These are phyloP conservation scores for Isichthys henryi DNA, from an alignment of 2,113 vertebrate genomes.

Conservation along the genomic window DNA sequence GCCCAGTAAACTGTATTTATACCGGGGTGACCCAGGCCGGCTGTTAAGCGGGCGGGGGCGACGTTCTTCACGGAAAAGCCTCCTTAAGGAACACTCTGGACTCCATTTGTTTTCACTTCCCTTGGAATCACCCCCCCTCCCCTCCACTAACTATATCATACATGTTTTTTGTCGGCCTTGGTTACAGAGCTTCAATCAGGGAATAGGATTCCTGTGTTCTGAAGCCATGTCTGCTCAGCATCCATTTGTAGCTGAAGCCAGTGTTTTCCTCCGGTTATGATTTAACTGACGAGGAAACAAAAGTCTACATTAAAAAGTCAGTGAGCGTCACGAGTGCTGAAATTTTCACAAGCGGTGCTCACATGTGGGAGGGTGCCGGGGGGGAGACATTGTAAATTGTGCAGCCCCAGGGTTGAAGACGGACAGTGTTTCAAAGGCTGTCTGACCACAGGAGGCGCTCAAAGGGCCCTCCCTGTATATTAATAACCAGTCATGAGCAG, in stretches of 20 bases:
- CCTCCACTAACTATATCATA: background rate
- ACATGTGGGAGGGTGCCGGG: constrained; percentile 33
- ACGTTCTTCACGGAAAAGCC: constrained; percentile 39
- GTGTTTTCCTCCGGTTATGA: constrained; percentile 36
- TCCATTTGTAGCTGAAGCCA: background rate
- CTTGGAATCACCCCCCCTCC: constrained; percentile 11
- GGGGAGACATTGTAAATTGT: constrained; percentile 25
- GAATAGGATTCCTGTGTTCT: background rate
- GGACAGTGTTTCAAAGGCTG: constrained; percentile 21
- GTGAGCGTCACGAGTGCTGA: constrained; percentile 45
- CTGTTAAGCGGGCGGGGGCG: constrained; percentile 60
- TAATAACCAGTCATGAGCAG: background rate
- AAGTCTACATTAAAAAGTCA: constrained; percentile 50
- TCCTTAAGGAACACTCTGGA: constrained; percentile 13
- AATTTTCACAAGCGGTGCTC: constrained; percentile 54
- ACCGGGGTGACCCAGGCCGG: constrained; percentile 65
- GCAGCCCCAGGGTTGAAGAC: constrained; percentile 14
- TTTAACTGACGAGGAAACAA: constrained; percentile 53
- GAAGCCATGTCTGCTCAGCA: background rate
- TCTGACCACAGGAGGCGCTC: background rate
- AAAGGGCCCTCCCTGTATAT: background rate
- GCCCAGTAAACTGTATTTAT: constrained; percentile 63
- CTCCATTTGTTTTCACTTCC: background rate
- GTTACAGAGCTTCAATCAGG: background rate
- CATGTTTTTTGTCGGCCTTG: background rate